Evolutionary conservation across 2,888 invertebrate species (phyloP), one percentile per base, ranked within the genome.

Genomic region (Abrostola triplasia): DNA sequence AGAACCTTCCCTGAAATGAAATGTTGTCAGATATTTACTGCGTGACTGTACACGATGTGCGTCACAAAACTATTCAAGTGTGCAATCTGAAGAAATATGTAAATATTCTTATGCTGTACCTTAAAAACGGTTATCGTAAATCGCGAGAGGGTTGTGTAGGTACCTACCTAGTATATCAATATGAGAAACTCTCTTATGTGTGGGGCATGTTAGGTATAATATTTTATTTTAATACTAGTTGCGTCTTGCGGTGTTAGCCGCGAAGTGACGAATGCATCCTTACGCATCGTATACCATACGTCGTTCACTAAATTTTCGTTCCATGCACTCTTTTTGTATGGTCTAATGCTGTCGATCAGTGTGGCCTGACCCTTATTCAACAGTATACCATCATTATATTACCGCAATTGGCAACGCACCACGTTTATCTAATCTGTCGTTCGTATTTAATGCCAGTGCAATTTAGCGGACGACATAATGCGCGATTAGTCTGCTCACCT

Each of bases 361-460:
- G n/a, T n/a, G n/a, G n/a, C n/a, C n/a, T n/a, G n/a, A n/a, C n/a
- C n/a, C n/a, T n/a, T n/a, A n/a, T n/a, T n/a, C n/a, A 24, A 24
- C 24, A 24, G 10, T 62, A 74, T 74, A 70, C 53, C 49, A 66
- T 64, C 64, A 52, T 57, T 74, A 73, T 73, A 77, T 59, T 36
- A 36, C 35, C 6, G 12, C 10, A n/a, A 42, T 9, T 44, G 51
- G 61, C 70, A 80, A 76, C 70, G 63, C 52, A 57, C 51, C 49
- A 63, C 70, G 66, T 73, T 72, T 77, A 81, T 77, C 78, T 81
- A 73, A 79, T 79, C 79, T 47, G 67, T 76, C 77, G 68, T 74
- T 54, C 64, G 48, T 59, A 60, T 70, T 79, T 79, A 58, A 70
- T 75, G 65, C 56, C 57, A 7, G 60, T 56, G 77, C 73, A 63